Base-by-base conservation (phyloP, 1,140 invertebrate genomes). In the Drosophila nebulosa region DNA sequence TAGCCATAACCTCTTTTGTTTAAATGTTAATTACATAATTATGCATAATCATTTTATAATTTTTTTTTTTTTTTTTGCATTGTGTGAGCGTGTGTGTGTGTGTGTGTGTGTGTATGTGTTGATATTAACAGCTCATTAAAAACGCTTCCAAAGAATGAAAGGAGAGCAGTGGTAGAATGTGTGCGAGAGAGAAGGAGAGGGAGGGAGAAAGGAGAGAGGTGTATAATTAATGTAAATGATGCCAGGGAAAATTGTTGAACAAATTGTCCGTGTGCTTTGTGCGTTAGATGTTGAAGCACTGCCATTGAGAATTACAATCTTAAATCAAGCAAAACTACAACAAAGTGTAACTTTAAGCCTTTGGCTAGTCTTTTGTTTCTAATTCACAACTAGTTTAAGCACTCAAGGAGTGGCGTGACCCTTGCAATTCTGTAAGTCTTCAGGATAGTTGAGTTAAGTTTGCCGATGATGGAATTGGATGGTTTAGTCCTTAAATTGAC, bases 1-100 rank as follows among this genome's bases (percentile, higher is more conserved):
- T 67, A 69, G 75, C 72, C 74, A 73, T 81, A 89, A 78, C 80
- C 78, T 90, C 74, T 64, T 79, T 90, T 89, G 74, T 88, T 89
- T 90, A 85, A 85, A 85, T 89, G 88, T 90, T 90, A 90, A 90
- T 90, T 89, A 90, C 78, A 90, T 90, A 89, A 90, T 90, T 90
- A 89, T 89, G 88, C 89, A 90, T 74, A 85, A 89, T 89, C 78
- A 79, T 78, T 69, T 80, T 30, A 68, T 69, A 74, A 74, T 78
- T 66, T 60, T 66, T 74, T 69, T 66, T 60, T 66, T 74, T 69
- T 69, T 61, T 56, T 53, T 21, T 9, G 35, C 27, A 26, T 53
- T 16, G 27, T 30, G 27, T 42, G n/a, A n/a, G n/a, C n/a, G 36
- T 16, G 27, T 30, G 27, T 35, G 46, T 51, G 50, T 60, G 57